Evolutionary conservation across 2,888 invertebrate species (phyloP).

Genomic region (Dorcus parallelipipedus): DNA sequence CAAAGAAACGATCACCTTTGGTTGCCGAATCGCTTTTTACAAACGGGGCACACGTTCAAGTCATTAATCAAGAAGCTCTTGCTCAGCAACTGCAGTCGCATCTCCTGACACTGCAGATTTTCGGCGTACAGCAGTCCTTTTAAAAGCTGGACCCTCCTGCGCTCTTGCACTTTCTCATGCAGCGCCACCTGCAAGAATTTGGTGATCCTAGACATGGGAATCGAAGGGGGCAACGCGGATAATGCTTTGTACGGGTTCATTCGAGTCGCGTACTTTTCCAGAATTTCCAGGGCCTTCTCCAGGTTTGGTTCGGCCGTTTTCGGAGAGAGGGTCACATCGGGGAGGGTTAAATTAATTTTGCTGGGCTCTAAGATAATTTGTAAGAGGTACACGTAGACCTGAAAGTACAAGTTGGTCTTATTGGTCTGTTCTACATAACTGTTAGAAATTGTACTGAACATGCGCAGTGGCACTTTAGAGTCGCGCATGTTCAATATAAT

Average conservation of each 20-base stretch:
- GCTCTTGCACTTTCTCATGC: slow-evolving; percentile 68
- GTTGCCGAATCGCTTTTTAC: slow-evolving; percentile 90
- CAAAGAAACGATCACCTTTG: slow-evolving; percentile 60
- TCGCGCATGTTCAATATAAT: too few relatives aligned
- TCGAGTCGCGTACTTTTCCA: slow-evolving; percentile 80
- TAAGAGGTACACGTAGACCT: slow-evolving; percentile 45
- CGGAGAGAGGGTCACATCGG: slow-evolving; percentile 51
- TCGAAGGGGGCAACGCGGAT: slow-evolving; percentile 74
- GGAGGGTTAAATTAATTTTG: slow-evolving; percentile 35
- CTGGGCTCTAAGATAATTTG: slow-evolving; percentile 45
- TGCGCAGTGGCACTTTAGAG: too few relatives aligned
- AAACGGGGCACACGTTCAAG: slow-evolving; percentile 84
- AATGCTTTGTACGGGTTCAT: slow-evolving; percentile 81
- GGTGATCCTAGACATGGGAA: slow-evolving; percentile 72
- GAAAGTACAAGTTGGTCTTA: slow-evolving; percentile 21
- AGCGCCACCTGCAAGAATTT: slow-evolving; percentile 53
- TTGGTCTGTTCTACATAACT: too few relatives aligned
- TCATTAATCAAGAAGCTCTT: slow-evolving; percentile 83
- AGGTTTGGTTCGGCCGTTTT: slow-evolving; percentile 70
- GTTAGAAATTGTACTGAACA: not conserved
- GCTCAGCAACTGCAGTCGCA: slow-evolving; percentile 76
- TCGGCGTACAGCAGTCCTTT: slow-evolving; percentile 83
- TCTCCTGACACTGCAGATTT: slow-evolving; percentile 78
- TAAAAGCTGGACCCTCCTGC: slow-evolving; percentile 72
- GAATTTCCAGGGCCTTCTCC: slow-evolving; percentile 72